Base-by-base conservation (phyloP, 2,113 vertebrate species). In the Vulpes lagopus region DNA sequence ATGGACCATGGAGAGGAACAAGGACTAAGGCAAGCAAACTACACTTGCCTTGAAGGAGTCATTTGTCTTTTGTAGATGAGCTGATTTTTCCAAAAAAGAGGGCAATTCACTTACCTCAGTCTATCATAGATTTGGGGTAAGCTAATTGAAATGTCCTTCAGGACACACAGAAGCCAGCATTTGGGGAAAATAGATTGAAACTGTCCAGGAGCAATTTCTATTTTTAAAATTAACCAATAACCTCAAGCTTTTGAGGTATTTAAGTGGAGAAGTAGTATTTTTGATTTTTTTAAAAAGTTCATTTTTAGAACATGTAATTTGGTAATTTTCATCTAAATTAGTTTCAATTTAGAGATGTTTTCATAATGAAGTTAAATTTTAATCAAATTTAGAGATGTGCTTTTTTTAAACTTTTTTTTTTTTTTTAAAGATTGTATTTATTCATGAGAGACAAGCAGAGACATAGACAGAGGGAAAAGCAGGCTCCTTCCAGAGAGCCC, bases 351-450 rank as follows among this genome's bases (percentile, higher is more conserved):
- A 92, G 38, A 79, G 38, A 5, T 38, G 3, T 6, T 49, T 87
- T 86, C 11, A 92, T 65, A 76, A 86, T 35, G 25, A 84, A 93
- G 82, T 97, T 86, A 89, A 15, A 91, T 89, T 69, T 91, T 79
- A 91, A 95, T 89, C 73, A 85, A 92, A 95, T 49, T 69, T 38
- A 86, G 22, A 86, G 0, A 55, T 51, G 43, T 30, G 25, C 62
- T 64, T 64, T 60, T 57, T 57, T 62, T 25, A 62, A 62, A 62
- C 10, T 60, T 64, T 3, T 64, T 64, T 64, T 12, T 43, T 64
- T 64, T 64, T 64, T 64, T 43, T 43, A 43, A 43, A 43, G 43
- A 7, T 43, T 43, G 43, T 43, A 43, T 43, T 43, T 43, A 43
- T 43, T 43, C 43, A 43, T 43, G 43, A 43, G 43, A 43, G 43